Conservation (phyloP, 2,113 vertebrate species). For the Colius striatus region DNA sequence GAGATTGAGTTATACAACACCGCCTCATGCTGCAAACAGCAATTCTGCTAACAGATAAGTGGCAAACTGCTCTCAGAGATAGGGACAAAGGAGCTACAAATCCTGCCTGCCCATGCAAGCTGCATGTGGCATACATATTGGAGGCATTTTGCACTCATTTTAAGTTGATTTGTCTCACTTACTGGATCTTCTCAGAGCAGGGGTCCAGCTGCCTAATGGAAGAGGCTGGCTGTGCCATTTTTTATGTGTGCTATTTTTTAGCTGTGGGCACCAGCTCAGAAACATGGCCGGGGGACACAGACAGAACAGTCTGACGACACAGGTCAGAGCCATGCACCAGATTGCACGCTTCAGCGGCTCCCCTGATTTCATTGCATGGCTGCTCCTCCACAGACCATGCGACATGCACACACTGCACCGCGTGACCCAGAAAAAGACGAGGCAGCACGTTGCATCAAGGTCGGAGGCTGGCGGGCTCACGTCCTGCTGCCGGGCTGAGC, state of each 20-base stretch:
- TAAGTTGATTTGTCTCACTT: not conserved
- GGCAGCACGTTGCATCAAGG: not conserved
- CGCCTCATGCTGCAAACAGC: not conserved
- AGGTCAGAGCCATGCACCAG: not conserved
- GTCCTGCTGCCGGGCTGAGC: not conserved
- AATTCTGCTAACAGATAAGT: not conserved
- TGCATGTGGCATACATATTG: accelerated
- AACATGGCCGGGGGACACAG: not conserved
- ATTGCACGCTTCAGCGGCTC: not conserved
- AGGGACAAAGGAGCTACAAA: not conserved
- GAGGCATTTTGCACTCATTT: not conserved
- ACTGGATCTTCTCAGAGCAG: not conserved
- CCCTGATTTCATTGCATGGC: not conserved
- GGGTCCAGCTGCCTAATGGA: not conserved
- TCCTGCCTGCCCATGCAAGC: not conserved
- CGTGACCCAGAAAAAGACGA: not conserved
- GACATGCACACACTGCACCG: not conserved
- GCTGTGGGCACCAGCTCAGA: not conserved
- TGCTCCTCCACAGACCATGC: not conserved
- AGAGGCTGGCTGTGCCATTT: not conserved
- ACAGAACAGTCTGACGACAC: not conserved
- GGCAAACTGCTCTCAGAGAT: not conserved
- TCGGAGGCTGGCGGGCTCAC: accelerated
- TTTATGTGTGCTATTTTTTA: not conserved
- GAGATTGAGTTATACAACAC: not conserved